Conservation (phyloP, 1,140 invertebrate genomes). For the Aphidius gifuensis region DNA sequence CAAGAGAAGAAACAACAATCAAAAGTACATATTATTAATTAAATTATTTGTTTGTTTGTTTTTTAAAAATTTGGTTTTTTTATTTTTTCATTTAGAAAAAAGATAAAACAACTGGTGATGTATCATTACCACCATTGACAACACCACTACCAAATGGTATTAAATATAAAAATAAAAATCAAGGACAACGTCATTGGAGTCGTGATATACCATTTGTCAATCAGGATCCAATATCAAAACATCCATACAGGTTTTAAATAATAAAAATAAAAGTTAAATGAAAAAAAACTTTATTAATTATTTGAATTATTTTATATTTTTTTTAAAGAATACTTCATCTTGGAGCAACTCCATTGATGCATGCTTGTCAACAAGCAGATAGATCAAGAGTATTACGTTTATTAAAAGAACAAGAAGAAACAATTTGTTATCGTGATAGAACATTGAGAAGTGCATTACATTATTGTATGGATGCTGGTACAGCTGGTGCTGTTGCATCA, state of each 20-base stretch:
- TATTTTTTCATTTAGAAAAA: constrained; percentile 20
- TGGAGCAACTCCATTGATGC: constrained; percentile 78
- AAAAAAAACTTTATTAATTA: background rate
- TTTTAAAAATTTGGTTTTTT: too few relatives aligned
- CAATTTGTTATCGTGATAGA: constrained; percentile 65
- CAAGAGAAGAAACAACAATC: constrained; percentile 34
- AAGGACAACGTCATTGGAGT: constrained; percentile 24
- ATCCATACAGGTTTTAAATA: constrained; percentile 17
- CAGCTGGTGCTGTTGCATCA: constrained; percentile 69
- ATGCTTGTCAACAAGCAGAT: constrained; percentile 80
- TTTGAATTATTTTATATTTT: background rate
- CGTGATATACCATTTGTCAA: constrained; percentile 31
- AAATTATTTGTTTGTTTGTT: too few relatives aligned
- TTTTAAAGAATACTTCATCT: constrained; percentile 46
- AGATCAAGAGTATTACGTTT: constrained; percentile 57
- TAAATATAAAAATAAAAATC: constrained; percentile 34
- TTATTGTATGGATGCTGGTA: constrained; percentile 81
- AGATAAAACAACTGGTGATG: constrained; percentile 39
- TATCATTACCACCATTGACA: constrained; percentile 49
- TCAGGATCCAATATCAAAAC: constrained; percentile 35
- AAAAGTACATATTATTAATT: too few relatives aligned
- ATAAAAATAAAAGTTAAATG: background rate
- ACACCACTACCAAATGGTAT: constrained; percentile 25
- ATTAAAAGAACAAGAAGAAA: constrained; percentile 53
- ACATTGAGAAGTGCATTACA: constrained; percentile 85